These are phyloP conservation scores for Anseranas semipalmata DNA, from an alignment of 2,113 vertebrate species.

Conservation along the genomic window DNA sequence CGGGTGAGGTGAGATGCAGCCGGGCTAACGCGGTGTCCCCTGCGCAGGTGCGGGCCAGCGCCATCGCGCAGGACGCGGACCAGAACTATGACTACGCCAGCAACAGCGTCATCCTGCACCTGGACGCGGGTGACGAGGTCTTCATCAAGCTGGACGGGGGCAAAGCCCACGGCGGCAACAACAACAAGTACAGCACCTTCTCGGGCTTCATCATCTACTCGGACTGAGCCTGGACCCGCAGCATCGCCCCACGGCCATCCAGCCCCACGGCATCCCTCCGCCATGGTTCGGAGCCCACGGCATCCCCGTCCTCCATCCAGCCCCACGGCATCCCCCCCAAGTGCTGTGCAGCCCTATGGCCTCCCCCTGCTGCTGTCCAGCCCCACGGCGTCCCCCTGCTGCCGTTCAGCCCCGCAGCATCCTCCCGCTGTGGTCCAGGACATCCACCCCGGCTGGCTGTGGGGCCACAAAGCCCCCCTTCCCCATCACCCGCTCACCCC, in stretches of 20 bases:
- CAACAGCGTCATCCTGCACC: conserved; percentile 97
- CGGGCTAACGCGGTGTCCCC: neutral
- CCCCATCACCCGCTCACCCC: neutral
- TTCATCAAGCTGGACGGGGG: conserved; percentile 98
- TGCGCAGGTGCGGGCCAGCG: conserved; percentile 93
- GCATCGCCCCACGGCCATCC: neutral
- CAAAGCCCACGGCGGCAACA: conserved; percentile 97
- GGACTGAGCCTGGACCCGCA: conserved; percentile 79
- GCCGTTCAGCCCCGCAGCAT: neutral
- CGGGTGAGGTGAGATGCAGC: neutral
- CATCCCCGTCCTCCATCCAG: neutral
- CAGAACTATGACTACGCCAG: conserved; percentile 99
- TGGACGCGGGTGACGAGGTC: conserved; percentile 95
- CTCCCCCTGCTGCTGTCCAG: neutral
- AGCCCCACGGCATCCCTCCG: neutral
- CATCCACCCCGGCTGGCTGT: neutral
- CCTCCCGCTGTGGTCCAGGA: neutral
- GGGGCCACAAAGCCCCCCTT: neutral
- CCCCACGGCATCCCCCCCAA: neutral
- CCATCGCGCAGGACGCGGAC: conserved; percentile 96
- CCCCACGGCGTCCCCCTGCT: neutral
- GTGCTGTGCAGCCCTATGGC: neutral
- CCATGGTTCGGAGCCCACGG: neutral
- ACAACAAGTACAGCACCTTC: conserved; percentile 99
- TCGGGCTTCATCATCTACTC: conserved; percentile 98